Evolutionary conservation across 1,140 invertebrate genomes (phyloP), one percentile per base, ranked within the genome.

Genomic region (Atta texana): DNA sequence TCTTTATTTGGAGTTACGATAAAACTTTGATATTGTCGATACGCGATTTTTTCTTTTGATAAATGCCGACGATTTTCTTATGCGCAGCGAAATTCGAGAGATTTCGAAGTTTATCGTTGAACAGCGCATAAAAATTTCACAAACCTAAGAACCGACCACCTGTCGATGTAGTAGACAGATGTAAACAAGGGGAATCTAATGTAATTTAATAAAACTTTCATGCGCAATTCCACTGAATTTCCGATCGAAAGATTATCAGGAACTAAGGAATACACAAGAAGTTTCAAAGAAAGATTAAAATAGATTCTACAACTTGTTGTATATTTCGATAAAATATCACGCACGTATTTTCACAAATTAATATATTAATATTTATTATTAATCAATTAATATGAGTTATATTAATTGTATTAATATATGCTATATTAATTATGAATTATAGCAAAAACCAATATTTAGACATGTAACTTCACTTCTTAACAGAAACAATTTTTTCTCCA

Each of bases 41-140:
- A 71, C 55, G 81, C 78, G 61, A 76, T 87, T 82, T 86, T 63
- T 74, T 89, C 53, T 66, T 69, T 21, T 85, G 86, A 85, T 84
- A 63, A 55, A 75, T 55, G 28, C 21, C 57, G 21, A 75, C 85
- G 34, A 59, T 85, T 86, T 89, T 44, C 88, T 76, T 77, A 61
- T 55, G 24, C 24, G n/a, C 34, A 49, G n/a, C 18, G 39, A 28
- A 88, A 28, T 61, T 24, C 66, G 49, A 55, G 74, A 68, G 34
- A 75, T 51, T 34, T 51, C 3, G 10, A 85, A 85, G 53, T 66
- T 53, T 31, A 3, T 12, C 49, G 49, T 49, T 53, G 72, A 31
- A 59, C 34, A 68, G 18, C 24, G 34, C 12, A 57, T 51, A 21
- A 57, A 85, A 77, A 49, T 85, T 84, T 71, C 71, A 64, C 44